Conservation (phyloP, 2,888 invertebrate species). For the Plagodis pulveraria region DNA sequence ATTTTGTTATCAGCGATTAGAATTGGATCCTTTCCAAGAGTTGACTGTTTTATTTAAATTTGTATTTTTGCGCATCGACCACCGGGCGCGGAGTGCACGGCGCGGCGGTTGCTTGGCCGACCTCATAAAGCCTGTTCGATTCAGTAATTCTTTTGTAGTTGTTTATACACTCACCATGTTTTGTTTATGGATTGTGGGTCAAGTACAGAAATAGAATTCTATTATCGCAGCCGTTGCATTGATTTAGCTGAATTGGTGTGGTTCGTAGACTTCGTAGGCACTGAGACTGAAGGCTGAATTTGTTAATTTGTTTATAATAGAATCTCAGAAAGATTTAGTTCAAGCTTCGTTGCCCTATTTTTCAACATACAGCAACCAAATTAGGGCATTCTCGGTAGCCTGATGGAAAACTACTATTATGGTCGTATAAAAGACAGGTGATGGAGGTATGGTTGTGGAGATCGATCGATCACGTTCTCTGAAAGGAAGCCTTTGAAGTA, state of each 20-base stretch:
- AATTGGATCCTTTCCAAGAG: slow-evolving; percentile 25
- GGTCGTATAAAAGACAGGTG: too few species aligned
- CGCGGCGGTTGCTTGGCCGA: too few species aligned
- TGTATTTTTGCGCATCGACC: slow-evolving; percentile 16
- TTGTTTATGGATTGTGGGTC: background rate
- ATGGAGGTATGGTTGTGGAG: too few species aligned
- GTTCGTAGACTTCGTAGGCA: too few species aligned
- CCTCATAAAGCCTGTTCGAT: too few species aligned
- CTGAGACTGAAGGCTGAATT: background rate
- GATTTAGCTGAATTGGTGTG: slow-evolving; percentile 1
- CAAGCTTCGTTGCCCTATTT: background rate
- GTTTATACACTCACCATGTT: background rate
- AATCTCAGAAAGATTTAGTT: background rate
- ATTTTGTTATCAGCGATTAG: slow-evolving; percentile 14
- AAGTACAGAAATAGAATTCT: background rate
- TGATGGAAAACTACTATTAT: too few species aligned
- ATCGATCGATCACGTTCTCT: too few species aligned
- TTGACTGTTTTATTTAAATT: slow-evolving; percentile 3
- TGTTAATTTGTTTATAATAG: background rate
- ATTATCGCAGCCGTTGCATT: slow-evolving; percentile 4
- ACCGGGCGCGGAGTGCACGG: background rate
- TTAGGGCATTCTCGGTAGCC: too few species aligned
- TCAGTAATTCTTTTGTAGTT: too few species aligned
- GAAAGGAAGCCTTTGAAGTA: too few species aligned
- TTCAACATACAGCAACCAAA: background rate